A percentile compares a stretch with the other conserved stretches of the same genome.
Conservation (phyloP, 2,888 invertebrate species). For the Cataglyphis altisquamis region DNA sequence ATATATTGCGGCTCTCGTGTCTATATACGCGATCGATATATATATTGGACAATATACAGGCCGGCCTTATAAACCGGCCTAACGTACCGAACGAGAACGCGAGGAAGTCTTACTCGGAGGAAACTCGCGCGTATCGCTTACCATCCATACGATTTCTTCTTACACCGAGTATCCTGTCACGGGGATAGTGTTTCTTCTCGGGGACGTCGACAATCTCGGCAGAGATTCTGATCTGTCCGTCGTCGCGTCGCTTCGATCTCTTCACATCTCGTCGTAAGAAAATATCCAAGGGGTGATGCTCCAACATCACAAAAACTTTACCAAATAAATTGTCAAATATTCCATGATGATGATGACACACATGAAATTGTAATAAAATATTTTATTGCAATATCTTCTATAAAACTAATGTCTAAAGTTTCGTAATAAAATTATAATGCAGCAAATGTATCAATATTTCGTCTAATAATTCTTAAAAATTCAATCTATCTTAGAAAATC, state of each 20-base stretch:
- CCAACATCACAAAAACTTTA: background rate
- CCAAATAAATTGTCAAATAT: background rate
- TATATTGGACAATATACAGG: constrained; percentile 23
- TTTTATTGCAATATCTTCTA: background rate
- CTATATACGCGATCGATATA: constrained; percentile 65
- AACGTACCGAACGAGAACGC: constrained; percentile 65
- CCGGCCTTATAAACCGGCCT: background rate
- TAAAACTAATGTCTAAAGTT: background rate
- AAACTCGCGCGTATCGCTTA: constrained; percentile 84
- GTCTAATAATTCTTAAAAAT: background rate
- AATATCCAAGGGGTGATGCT: background rate
- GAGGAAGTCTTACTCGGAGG: constrained; percentile 84
- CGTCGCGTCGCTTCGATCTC: constrained; percentile 9
- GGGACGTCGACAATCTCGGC: constrained; percentile 65
- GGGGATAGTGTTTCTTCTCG: constrained; percentile 80
- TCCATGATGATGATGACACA: background rate
- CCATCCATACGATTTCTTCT: constrained; percentile 84
- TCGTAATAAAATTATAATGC: background rate
- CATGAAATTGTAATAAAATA: background rate
- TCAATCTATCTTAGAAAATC: too few species aligned
- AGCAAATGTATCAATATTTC: background rate
- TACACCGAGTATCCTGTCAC: constrained; percentile 82
- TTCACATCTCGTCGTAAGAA: background rate
- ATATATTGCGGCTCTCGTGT: constrained; percentile 55
- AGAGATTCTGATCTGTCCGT: constrained; percentile 4